Conservation (phyloP, 2,888 invertebrate species). For the Torymus tubicola region DNA sequence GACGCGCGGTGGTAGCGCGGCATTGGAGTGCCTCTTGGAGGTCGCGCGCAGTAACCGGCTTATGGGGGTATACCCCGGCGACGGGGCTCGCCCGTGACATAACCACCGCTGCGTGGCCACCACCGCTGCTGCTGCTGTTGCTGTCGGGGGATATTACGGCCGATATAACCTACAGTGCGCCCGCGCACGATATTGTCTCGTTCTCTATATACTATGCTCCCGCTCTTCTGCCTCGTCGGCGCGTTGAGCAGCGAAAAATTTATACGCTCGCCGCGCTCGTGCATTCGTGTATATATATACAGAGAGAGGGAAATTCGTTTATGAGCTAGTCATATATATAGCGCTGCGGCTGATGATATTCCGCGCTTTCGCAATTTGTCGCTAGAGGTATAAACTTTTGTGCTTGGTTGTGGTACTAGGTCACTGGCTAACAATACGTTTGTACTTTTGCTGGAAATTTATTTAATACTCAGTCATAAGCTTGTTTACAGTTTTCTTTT, state of each 20-base stretch:
- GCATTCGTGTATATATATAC: background rate
- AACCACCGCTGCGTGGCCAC: constrained; percentile 13
- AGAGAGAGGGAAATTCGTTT: constrained; percentile 20
- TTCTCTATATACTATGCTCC: too few relatives aligned
- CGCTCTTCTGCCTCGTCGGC: background rate
- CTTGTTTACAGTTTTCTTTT: too few relatives aligned
- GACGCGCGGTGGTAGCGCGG: background rate
- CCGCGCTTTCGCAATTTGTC: constrained; percentile 8
- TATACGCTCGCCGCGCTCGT: background rate
- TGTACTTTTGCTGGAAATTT: too few relatives aligned
- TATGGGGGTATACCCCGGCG: constrained; percentile 12
- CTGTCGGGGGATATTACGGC: constrained; percentile 35
- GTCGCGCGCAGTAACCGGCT: constrained; percentile 47
- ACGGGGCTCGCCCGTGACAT: constrained; percentile 18
- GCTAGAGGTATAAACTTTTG: too few relatives aligned
- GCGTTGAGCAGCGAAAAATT: constrained; percentile 10
- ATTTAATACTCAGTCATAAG: too few relatives aligned
- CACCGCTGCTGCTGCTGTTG: constrained; percentile 2
- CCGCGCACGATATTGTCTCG: constrained; percentile 15
- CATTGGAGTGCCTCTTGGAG: constrained; percentile 17
- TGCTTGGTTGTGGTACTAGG: too few relatives aligned
- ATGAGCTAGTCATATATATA: background rate
- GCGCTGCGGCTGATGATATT: background rate
- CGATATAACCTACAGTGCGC: constrained; percentile 23
- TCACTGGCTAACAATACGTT: too few relatives aligned